Percentiles rank a stretch among this genome's conserved stretches.
Evolutionary conservation across 2,888 invertebrate genomes (phyloP).

Genomic region (Synanthedon andrenaeformis): DNA sequence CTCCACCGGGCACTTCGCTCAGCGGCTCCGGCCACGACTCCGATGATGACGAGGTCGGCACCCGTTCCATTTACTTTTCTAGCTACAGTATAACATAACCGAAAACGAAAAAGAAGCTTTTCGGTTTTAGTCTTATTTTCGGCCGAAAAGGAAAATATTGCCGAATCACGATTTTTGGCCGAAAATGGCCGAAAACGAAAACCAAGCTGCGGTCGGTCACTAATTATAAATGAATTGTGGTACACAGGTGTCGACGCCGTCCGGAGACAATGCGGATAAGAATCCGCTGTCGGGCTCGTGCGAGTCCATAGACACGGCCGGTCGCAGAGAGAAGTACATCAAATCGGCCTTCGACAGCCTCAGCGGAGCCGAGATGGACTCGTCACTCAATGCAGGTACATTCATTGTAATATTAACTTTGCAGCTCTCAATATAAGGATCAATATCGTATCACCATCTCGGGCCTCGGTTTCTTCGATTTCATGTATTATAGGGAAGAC

Average conservation of each 20-base stretch:
- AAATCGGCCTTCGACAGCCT: constrained; percentile 79
- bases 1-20: constrained; percentile 53
- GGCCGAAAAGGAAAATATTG: no score
- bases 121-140: no score
- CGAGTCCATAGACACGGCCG: constrained; percentile 73
- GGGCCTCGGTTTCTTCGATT: no score
- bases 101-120: not conserved
- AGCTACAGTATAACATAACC: no score
- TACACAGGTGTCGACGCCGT: constrained; percentile 79
- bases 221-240: not conserved
- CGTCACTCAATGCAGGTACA: constrained; percentile 27
- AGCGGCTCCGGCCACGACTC: constrained; percentile 73
- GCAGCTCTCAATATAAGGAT: no score
- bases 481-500: no score
- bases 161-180: no score
- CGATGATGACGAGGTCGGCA: constrained; percentile 72
- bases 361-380: constrained; percentile 73
- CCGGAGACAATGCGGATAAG: constrained; percentile 83
- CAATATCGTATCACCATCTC: no score
- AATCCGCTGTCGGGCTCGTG: constrained; percentile 83
- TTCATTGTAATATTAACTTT: no score
- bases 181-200: no score
- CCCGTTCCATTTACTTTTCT: no score
- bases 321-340: constrained; percentile 71
- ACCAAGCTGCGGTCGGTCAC: no score